Evolutionary conservation across 1,140 invertebrate genomes (phyloP).

Genomic region (Sesamia nonagrioides): DNA sequence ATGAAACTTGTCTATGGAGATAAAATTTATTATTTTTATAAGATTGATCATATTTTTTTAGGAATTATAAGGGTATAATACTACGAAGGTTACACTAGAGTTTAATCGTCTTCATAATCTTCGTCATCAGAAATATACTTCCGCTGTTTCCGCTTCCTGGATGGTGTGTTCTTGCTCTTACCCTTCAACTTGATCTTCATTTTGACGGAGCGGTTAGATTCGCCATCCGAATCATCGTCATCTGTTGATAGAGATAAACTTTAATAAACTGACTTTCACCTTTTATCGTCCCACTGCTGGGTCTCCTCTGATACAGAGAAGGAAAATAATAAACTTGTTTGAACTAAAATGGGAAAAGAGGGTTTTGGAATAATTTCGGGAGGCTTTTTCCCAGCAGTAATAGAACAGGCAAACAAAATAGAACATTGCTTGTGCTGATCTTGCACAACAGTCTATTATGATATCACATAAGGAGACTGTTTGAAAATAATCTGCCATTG

Average conservation of each 20-base stretch:
- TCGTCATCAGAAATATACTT: slow-evolving; percentile 86
- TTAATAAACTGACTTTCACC: too few species aligned
- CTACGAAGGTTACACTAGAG: slow-evolving; percentile 5
- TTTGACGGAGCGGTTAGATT: slow-evolving; percentile 85
- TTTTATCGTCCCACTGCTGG: too few species aligned
- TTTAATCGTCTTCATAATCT: slow-evolving; percentile 85
- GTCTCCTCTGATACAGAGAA: too few species aligned
- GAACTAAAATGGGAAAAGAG: too few species aligned
- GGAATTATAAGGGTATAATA: slow-evolving; percentile 4
- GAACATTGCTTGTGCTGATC: background rate
- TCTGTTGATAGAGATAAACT: slow-evolving; percentile 59
- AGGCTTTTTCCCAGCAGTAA: too few species aligned
- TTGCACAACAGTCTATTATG: too few species aligned
- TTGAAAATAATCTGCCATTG: too few species aligned
- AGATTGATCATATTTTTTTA: slow-evolving; percentile 20
- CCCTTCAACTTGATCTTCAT: slow-evolving; percentile 87
- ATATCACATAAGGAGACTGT: too few species aligned
- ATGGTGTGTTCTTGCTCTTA: slow-evolving; percentile 81
- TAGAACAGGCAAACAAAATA: too few species aligned
- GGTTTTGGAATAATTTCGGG: too few species aligned
- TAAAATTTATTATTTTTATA: slow-evolving; percentile 15
- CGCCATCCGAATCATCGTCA: slow-evolving; percentile 84
- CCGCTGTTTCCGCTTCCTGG: slow-evolving; percentile 80
- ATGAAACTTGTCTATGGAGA: background rate
- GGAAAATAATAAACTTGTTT: too few species aligned